These are phyloP conservation scores for Sebastes hopkinsi DNA, from an alignment of 2,797 vertebrate genomes.

Conservation along the genomic window DNA sequence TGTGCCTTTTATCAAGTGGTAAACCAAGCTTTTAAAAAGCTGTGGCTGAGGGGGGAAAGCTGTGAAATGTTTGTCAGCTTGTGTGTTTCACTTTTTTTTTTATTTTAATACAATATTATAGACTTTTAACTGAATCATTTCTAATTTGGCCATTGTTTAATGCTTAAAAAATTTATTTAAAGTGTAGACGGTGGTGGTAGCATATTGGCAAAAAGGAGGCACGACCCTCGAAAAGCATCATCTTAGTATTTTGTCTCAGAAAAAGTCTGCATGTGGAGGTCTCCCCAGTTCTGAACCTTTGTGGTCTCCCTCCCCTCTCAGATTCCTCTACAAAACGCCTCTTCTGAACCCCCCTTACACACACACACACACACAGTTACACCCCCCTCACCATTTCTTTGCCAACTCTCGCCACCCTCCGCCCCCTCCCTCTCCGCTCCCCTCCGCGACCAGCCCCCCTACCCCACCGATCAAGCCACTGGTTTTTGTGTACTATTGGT, in stretches of 20 bases:
- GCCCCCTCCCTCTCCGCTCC: conserved; percentile 59
- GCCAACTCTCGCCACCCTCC: conserved; percentile 85
- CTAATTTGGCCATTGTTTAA: conserved; percentile 84
- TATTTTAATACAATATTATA: neutral
- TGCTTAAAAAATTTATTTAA: conserved; percentile 87
- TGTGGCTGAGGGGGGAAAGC: conserved; percentile 76
- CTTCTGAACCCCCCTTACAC: conserved; percentile 35
- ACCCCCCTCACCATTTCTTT: conserved; percentile 52
- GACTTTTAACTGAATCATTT: conserved; percentile 83
- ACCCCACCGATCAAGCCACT: conserved; percentile 95
- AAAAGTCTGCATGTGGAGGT: conserved; percentile 88
- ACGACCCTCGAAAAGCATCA: conserved; percentile 15
- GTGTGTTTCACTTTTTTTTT: conserved; percentile 62
- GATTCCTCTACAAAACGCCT: conserved; percentile 68
- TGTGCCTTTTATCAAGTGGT: conserved; percentile 88
- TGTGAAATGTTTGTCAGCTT: conserved; percentile 85
- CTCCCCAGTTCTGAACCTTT: conserved; percentile 93
- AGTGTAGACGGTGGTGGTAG: conserved; percentile 74
- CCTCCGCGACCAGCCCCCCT: conserved; percentile 53
- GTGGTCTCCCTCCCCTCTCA: conserved; percentile 86
- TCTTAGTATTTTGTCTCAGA: conserved; percentile 41
- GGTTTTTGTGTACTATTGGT: conserved; percentile 95
- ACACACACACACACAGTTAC: conserved; percentile 7
- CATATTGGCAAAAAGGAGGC: conserved; percentile 54
- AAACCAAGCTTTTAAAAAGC: conserved; percentile 72